phyloP scores from a whole-genome alignment of 2,797 vertebrate species.

The Leptatherina wallacei region DNA sequence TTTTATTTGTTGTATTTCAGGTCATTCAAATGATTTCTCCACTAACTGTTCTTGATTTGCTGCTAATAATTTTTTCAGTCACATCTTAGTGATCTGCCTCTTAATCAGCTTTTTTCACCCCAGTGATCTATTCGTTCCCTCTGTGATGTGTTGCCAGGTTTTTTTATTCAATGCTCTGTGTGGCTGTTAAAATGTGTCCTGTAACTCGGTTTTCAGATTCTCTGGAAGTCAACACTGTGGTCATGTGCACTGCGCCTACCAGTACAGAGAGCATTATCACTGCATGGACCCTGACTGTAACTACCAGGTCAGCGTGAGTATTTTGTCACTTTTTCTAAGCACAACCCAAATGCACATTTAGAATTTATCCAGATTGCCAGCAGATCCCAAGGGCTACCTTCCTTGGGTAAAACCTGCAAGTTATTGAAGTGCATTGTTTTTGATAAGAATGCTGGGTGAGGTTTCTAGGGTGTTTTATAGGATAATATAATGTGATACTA shows the following conservation, averaged over 20 bases:
- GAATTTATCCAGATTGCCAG: background rate
- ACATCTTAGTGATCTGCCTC: conserved; percentile 29
- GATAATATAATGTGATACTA: conserved; percentile 24
- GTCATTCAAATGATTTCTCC: conserved; percentile 46
- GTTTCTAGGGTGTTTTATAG: conserved; percentile 4
- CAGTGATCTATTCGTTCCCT: conserved; percentile 6
- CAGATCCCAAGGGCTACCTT: background rate
- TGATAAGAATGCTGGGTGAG: conserved; percentile 12
- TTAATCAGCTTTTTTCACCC: conserved; percentile 26
- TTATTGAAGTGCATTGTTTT: background rate
- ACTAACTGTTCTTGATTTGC: conserved; percentile 48
- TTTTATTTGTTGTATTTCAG: conserved; percentile 48
- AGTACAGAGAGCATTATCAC: conserved; percentile 99
- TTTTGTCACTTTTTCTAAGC: conserved; percentile 57
- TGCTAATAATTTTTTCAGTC: conserved; percentile 36
- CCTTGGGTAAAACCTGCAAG: conserved; percentile 6
- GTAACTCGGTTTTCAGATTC: conserved; percentile 85
- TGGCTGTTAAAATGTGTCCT: conserved; percentile 18
- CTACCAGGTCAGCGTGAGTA: conserved; percentile 92
- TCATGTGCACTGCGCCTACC: conserved; percentile 98
- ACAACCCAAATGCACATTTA: conserved; percentile 44
- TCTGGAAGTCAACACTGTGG: conserved; percentile 99
- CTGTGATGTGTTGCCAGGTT: conserved; percentile 17
- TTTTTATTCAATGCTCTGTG: conserved; percentile 3
- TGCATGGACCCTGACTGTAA: conserved; percentile 99